Evolutionary conservation across 2,797 vertebrate genomes (phyloP), one percentile per base, ranked within the genome.

Genomic region (Epinephelus malabaricus): DNA sequence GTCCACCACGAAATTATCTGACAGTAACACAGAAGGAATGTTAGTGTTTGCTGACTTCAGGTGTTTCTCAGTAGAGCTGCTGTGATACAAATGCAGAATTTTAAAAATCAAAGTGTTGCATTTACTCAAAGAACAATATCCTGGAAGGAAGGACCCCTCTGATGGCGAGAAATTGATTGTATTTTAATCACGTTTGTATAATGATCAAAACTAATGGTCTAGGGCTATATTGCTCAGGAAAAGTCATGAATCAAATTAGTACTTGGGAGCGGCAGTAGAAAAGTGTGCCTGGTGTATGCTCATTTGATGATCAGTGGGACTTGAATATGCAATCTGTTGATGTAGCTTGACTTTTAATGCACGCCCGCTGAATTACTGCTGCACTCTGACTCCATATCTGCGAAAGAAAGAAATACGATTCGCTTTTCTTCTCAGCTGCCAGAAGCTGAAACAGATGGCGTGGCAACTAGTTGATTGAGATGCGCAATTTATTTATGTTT

Each of bases 1-100:
- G 94, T 99, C 98, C 73, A 99, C 98, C 92, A 99, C 98, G 73
- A 99, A 99, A 89, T 99, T 99, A 92, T 99, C 98, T 99, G 90
- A 9, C 21, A 13, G 25, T 18, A 47, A 50, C 12, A 63, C 19
- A 76, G 4, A n/a, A 15, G 14, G 2, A 63, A 59, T 0, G 21
- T 63, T 5, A 43, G 34, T 3, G 12, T 73, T 58, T 23, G 17
- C 3, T 2, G 38, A 6, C 51, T 1, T 46, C 30, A 34, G 1
- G 6, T 40, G n/a, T 25, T 15, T 21, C 19, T 27, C 1, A 12
- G 25, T 0, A 4, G 1, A 25, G 18, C 10, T 18, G 23, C 54
- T 6, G 34, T 3, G 34, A 0, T n/a, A 50, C 30, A 23, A 55
- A 25, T 9, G 7, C 34, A 9, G 54, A 23, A 62, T 5, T 7